Evolutionary conservation across 1,140 invertebrate genomes (phyloP), one percentile per base, ranked within the genome.

Genomic region (Rhynchophorus ferrugineus): DNA sequence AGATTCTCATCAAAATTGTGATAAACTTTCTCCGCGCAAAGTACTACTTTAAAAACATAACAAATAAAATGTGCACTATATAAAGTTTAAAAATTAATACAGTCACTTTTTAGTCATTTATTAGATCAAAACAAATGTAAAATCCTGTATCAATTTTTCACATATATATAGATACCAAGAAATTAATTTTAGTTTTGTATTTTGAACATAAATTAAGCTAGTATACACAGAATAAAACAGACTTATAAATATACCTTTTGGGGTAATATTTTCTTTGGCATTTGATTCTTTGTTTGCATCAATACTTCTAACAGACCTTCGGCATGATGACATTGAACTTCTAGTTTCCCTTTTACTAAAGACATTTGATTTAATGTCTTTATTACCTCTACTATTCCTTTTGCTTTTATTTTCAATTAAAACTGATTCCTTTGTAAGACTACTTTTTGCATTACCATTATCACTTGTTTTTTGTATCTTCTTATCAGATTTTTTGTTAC

Each of bases 191-290:
- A n/a, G n/a, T n/a, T n/a, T n/a, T n/a, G n/a, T n/a, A n/a, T n/a
- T n/a, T n/a, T n/a, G n/a, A n/a, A n/a, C n/a, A n/a, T n/a, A n/a
- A n/a, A n/a, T n/a, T n/a, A n/a, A n/a, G n/a, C n/a, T n/a, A n/a
- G n/a, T n/a, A n/a, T n/a, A 43, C 3, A 43, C 13, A 22, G 8
- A 5, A 22, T 2, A 43, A 43, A 43, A 43, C 6, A n/a, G 20
- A 3, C 13, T 3, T 7, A 24, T 22, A 43, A 43, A n/a, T 21
- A 38, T 34, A 49, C 47, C 47, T 34, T 42, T 49, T n/a, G 36
- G 11, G 21, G 3, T 47, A 18, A 44, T 35, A 22, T 48, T 44
- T 35, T 54, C 46, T 54, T 48, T 54, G 41, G 39, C 44, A 43
- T 39, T 39, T 17, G 16, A 39, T 39, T 48, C 29, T 11, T 37